A percentile compares a stretch with the other conserved stretches of the same genome.
Evolutionary conservation across 2,888 invertebrate genomes (phyloP).

Genomic region (Rhaphigaster nebulosa): DNA sequence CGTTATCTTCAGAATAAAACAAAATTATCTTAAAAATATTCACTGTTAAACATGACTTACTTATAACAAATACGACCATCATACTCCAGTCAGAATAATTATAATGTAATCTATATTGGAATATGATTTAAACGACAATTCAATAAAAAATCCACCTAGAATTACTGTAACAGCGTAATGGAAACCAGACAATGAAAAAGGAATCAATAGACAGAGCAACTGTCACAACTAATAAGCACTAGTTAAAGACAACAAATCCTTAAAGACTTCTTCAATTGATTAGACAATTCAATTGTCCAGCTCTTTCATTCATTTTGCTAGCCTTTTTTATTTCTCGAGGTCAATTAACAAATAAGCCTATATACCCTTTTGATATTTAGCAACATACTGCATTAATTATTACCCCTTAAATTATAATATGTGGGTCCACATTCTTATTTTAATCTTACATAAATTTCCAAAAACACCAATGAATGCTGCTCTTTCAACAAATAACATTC

Average conservation of each 20-base stretch:
- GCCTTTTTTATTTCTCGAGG: background rate
- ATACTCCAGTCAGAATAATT: background rate
- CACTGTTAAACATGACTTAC: background rate
- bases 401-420: background rate
- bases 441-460: too few species aligned
- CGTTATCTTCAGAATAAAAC: too few species aligned
- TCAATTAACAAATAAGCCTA: background rate
- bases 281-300: slow-evolving; percentile 3
- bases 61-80: background rate
- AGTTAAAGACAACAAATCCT: slow-evolving; percentile 23
- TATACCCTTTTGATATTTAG: background rate
- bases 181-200: background rate
- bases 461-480: too few species aligned
- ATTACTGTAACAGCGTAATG: background rate
- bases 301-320: background rate
- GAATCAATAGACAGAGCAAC: slow-evolving; percentile 15
- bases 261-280: slow-evolving; percentile 46
- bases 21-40: too few species aligned
- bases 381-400: background rate
- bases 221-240: slow-evolving; percentile 36
- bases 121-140: background rate
- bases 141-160: background rate
- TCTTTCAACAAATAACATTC: too few species aligned
- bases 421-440: background rate
- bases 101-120: background rate